A percentile compares a stretch with the other conserved stretches of the same genome.
phyloP scores from a whole-genome alignment of 2,888 invertebrate species.

The Drosophila neotestacea region DNA sequence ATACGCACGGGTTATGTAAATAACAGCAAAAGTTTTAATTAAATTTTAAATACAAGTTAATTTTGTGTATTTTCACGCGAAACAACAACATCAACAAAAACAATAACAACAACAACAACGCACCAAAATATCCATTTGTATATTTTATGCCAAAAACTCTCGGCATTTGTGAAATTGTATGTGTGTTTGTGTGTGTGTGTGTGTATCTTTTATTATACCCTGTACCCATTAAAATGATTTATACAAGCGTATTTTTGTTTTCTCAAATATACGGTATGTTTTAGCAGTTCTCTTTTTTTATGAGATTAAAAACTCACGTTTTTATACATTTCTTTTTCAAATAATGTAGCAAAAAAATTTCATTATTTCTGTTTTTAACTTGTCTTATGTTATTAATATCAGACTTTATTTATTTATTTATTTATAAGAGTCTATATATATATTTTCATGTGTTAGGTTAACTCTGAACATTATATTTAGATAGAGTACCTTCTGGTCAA shows the following conservation, averaged over 20 bases:
- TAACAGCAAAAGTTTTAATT: slow-evolving; percentile 77
- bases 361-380: too few relatives aligned
- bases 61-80: slow-evolving; percentile 74
- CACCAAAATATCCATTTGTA: slow-evolving; percentile 57
- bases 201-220: slow-evolving; percentile 41
- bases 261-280: too few relatives aligned
- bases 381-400: too few relatives aligned
- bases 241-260: too few relatives aligned
- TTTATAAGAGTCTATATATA: too few relatives aligned
- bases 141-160: slow-evolving; percentile 56
- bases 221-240: background rate
- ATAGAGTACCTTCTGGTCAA: background rate
- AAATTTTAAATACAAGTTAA: slow-evolving; percentile 81
- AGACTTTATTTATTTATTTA: too few relatives aligned
- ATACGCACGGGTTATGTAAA: slow-evolving; percentile 58
- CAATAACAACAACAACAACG: slow-evolving; percentile 16
- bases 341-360: too few relatives aligned
- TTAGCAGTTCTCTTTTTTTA: too few relatives aligned
- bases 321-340: too few relatives aligned
- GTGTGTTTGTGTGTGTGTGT: slow-evolving; percentile 22
- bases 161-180: slow-evolving; percentile 24
- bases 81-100: slow-evolving; percentile 33
- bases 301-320: too few relatives aligned
- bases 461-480: too few relatives aligned
- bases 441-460: too few relatives aligned